Evolutionary conservation across 2,113 vertebrate species (phyloP), one percentile per base, ranked within the genome.

Genomic region (Ranitomeya imitator): DNA sequence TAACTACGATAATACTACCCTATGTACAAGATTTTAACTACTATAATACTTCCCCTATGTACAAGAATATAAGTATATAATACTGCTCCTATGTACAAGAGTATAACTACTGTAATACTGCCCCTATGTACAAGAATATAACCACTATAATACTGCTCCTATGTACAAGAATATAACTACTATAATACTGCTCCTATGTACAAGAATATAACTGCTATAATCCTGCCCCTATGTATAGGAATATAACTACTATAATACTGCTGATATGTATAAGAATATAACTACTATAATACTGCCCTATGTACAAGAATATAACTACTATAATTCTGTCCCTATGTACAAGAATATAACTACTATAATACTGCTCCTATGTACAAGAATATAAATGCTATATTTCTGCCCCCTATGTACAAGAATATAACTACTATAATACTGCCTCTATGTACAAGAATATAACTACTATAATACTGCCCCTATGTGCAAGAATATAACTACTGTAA

Each of bases 401-500:
- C 2, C 63, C 7, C n/a, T n/a, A n/a, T 65, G 7, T 65, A n/a
- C 19, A 65, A 61, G 63, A 65, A 65, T 21, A 65, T 65, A 21
- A 65, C 63, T 21, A 65, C 63, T 65, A n/a, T 65, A n/a, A n/a
- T 65, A n/a, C 63, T 65, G 21, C 19, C 1, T 7, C 63, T 69
- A 69, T 26, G 65, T 69, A 26, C 65, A 69, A 12, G 5, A 69
- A 69, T 69, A 69, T 26, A 69, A 23, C n/a, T 69, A 19, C 65
- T 69, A 69, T 69, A 65, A 65, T 65, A 65, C 21, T n/a, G 21
- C 21, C 2, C 21, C 63, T 65, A 65, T 65, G 7, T 65, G n/a
- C 63, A n/a, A n/a, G 63, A 65, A n/a, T 65, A 65, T 65, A 65
- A 65, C 19, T 65, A 65, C 63, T 65, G n/a, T n/a, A 65, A 65